These are phyloP conservation scores for Pachyrhynchus sulphureomaculatus DNA, from an alignment of 1,140 invertebrate genomes.

Conservation along the genomic window DNA sequence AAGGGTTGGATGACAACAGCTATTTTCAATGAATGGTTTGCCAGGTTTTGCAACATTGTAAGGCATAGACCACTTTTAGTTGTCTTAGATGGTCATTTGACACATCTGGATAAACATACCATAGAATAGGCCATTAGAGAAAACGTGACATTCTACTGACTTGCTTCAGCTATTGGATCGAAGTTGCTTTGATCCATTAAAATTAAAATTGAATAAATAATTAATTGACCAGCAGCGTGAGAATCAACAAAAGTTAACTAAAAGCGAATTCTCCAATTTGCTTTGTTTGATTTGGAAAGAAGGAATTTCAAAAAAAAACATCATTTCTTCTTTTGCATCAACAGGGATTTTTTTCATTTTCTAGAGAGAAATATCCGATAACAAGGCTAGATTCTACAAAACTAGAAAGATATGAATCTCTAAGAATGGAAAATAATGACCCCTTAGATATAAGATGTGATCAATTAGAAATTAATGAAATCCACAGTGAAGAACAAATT, in stretches of 20 bases:
- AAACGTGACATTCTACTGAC: neutral
- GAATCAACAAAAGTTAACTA: neutral
- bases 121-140: neutral
- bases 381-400: neutral
- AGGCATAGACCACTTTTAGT: conserved; percentile 4
- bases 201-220: neutral
- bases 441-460: neutral
- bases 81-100: conserved; percentile 1
- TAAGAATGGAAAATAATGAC: neutral
- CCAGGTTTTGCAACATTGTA: conserved; percentile 7
- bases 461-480: neutral
- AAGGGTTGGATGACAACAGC: conserved; percentile 10
- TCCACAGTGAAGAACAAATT: neutral
- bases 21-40: conserved; percentile 9
- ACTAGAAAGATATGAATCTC: neutral
- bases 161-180: neutral
- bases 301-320: neutral
- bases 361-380: conserved; percentile 1
- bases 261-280: conserved; percentile 1
- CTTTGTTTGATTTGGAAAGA: conserved; percentile 2
- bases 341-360: neutral
- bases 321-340: neutral
- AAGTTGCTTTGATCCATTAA: neutral
- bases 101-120: neutral
- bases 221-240: neutral